Conservation (phyloP, 2,888 invertebrate species). For the Acanthococcus lagerstroemiae region DNA sequence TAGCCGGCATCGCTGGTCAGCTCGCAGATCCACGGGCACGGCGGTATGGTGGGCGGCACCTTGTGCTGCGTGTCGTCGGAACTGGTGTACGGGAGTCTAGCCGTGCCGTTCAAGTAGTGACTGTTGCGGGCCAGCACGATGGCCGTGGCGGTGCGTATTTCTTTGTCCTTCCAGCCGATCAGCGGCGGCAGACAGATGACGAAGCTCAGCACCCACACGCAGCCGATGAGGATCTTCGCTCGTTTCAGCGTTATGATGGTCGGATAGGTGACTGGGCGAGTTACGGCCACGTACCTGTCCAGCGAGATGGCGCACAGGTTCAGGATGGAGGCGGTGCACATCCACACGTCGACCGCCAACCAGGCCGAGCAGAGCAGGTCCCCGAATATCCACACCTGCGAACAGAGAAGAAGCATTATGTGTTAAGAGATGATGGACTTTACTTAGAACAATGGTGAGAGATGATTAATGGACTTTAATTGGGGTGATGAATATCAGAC, state of each 20-base stretch:
- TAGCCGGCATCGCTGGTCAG: slow-evolving; percentile 45
- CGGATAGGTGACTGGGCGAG: slow-evolving; percentile 90
- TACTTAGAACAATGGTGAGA: no score
- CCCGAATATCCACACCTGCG: slow-evolving; percentile 91
- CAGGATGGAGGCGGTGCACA: slow-evolving; percentile 95
- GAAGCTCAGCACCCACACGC: slow-evolving; percentile 92
- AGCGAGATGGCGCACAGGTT: slow-evolving; percentile 92
- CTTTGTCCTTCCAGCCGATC: slow-evolving; percentile 60
- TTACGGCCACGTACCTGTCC: slow-evolving; percentile 93
- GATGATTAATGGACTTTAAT: no score
- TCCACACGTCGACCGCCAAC: slow-evolving; percentile 96
- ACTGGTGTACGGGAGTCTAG: background rate
- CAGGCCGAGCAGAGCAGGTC: slow-evolving; percentile 92
- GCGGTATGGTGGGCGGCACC: slow-evolving; percentile 21
- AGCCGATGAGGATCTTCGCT: slow-evolving; percentile 75
- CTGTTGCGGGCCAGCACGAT: background rate
- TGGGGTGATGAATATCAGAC: no score
- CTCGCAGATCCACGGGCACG: slow-evolving; percentile 38
- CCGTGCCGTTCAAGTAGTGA: slow-evolving; percentile 14
- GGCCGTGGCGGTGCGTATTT: background rate
- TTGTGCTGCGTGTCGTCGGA: background rate
- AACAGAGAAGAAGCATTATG: background rate
- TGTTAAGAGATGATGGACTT: no score
- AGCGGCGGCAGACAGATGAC: slow-evolving; percentile 94
- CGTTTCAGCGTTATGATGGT: slow-evolving; percentile 73